Percentiles rank a stretch among this genome's conserved stretches.
These are phyloP conservation scores for Eupithecia vulgata DNA, from an alignment of 2,888 invertebrate species.

Conservation along the genomic window DNA sequence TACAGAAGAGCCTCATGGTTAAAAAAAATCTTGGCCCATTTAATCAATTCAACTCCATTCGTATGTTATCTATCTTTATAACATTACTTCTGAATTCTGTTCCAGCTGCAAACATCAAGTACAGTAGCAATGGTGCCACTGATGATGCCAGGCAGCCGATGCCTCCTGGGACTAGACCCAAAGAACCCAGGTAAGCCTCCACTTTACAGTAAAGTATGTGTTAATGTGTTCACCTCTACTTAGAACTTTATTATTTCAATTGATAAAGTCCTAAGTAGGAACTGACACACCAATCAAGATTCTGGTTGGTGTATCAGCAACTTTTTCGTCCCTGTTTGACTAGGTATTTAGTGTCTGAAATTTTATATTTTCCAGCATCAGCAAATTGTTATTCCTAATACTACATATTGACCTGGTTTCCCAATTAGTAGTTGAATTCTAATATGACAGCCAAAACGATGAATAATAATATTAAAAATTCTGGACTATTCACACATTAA, in stretches of 20 bases:
- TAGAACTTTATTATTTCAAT: neutral
- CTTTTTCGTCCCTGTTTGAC: no score
- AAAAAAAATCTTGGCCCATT: no score
- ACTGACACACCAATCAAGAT: no score
- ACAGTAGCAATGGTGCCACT: slow-evolving; percentile 70
- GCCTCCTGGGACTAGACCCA: slow-evolving; percentile 76
- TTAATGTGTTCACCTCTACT: neutral
- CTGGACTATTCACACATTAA: no score
- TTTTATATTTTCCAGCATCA: no score
- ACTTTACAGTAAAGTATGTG: neutral
- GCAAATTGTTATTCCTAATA: neutral
- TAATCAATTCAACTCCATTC: neutral
- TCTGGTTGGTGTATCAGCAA: no score
- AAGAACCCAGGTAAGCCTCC: slow-evolving; percentile 70
- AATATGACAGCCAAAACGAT: neutral
- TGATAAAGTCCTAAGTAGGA: no score
- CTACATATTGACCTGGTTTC: neutral
- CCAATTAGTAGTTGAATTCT: neutral
- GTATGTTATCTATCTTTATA: neutral
- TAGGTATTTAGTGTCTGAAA: no score
- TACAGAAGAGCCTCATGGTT: neutral
- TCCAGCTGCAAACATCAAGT: slow-evolving; percentile 73
- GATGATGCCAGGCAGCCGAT: slow-evolving; percentile 77
- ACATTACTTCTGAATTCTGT: slow-evolving; percentile 14
- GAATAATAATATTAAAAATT: no score